Conservation (phyloP, 1,140 invertebrate species). For the Pteromalus puparum region DNA sequence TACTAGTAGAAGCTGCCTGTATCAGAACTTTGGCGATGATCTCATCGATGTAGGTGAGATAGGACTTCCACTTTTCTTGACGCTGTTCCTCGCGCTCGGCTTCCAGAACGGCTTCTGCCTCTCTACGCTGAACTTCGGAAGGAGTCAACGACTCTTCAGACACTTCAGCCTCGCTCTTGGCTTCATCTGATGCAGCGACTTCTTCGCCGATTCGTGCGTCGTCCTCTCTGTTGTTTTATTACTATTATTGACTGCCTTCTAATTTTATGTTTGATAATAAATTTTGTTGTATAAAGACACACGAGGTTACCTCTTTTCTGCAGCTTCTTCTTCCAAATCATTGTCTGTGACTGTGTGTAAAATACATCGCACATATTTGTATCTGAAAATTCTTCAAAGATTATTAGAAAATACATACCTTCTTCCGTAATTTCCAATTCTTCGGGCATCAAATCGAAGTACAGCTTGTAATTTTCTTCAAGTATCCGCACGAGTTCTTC, state of each 20-base stretch:
- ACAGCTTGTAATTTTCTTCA: slow-evolving; percentile 80
- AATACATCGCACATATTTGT: too few species aligned
- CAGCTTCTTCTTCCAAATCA: slow-evolving; percentile 18
- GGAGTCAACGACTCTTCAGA: slow-evolving; percentile 53
- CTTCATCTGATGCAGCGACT: slow-evolving; percentile 37
- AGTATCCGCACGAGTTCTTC: slow-evolving; percentile 78
- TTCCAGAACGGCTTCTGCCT: slow-evolving; percentile 56
- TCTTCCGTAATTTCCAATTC: slow-evolving; percentile 50
- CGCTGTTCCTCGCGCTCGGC: slow-evolving; percentile 59
- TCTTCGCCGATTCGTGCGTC: slow-evolving; percentile 28
- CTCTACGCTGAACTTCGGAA: slow-evolving; percentile 51
- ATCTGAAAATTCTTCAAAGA: not conserved
- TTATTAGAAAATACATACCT: slow-evolving; percentile 39
- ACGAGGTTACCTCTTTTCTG: too few species aligned
- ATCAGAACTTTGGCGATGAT: slow-evolving; percentile 79
- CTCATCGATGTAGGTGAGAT: slow-evolving; percentile 80
- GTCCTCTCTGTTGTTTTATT: slow-evolving; percentile 20
- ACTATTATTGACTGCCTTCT: too few species aligned
- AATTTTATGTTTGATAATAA: too few species aligned
- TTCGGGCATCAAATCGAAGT: slow-evolving; percentile 75
- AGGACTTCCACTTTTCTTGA: slow-evolving; percentile 77
- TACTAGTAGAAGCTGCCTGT: slow-evolving; percentile 72
- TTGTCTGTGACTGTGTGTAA: not conserved
- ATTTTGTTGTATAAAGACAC: too few species aligned
- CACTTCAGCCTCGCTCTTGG: slow-evolving; percentile 44